These are phyloP conservation scores for Dendronephthya gigantea DNA, from an alignment of 64 coral and sea anemone species.

Conservation along the genomic window DNA sequence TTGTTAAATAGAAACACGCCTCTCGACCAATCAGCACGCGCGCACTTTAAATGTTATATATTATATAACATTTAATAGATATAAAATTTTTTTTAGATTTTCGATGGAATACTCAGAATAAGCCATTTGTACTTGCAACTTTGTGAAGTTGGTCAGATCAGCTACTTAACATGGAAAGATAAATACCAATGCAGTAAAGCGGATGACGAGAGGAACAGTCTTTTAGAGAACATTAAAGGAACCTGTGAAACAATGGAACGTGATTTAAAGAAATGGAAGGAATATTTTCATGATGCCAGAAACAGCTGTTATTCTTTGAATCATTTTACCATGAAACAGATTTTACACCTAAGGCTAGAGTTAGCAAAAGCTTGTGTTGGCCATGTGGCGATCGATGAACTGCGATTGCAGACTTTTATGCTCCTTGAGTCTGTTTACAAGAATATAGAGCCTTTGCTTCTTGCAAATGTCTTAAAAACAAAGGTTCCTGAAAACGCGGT, in stretches of 20 bases:
- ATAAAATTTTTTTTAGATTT: no score
- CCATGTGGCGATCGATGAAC: background rate
- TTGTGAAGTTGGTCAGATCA: constrained; percentile 50
- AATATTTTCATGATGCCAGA: constrained; percentile 14
- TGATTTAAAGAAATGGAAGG: constrained; percentile 29
- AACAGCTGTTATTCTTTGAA: constrained; percentile 40
- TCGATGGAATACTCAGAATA: constrained; percentile 46
- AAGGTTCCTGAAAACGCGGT: background rate
- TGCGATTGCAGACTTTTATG: constrained; percentile 34
- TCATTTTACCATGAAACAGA: constrained; percentile 53
- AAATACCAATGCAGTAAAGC: constrained; percentile 10
- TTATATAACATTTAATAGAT: no score
- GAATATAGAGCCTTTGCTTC: background rate
- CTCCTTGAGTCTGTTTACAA: constrained; percentile 46
- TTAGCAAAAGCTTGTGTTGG: constrained; percentile 10
- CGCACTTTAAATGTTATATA: no score
- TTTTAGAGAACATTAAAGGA: background rate
- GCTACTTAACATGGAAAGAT: constrained; percentile 48
- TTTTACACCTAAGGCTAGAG: constrained; percentile 48
- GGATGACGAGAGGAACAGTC: no score
- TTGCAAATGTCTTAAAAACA: constrained; percentile 5
- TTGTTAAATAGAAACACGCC: no score
- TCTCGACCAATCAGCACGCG: no score
- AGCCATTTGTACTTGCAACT: constrained; percentile 45
- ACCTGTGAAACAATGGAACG: constrained; percentile 30